A percentile compares a stretch with the other conserved stretches of the same genome.
phyloP scores from a whole-genome alignment of 2,797 vertebrate genomes.

The Artibeus lituratus region DNA sequence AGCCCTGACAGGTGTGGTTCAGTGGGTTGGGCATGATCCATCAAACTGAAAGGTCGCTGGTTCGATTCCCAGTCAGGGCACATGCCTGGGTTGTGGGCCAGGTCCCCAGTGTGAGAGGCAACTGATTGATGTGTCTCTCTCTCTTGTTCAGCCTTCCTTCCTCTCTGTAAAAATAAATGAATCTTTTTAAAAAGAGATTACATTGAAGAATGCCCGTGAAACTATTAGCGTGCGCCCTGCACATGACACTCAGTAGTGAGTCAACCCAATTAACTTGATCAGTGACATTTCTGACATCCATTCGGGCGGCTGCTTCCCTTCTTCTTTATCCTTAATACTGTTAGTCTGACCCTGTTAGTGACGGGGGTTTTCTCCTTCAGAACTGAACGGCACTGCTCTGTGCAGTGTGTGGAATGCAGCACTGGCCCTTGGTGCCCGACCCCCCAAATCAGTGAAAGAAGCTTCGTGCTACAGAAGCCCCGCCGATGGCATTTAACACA shows the following conservation, averaged over 20 bases:
- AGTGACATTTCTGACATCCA: background rate
- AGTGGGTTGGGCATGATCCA: too few relatives aligned
- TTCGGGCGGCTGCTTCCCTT: background rate
- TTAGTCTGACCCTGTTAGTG: background rate
- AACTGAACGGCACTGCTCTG: background rate
- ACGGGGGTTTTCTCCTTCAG: background rate
- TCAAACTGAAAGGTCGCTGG: too few relatives aligned
- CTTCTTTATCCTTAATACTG: background rate
- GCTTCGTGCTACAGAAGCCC: background rate
- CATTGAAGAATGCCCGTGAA: background rate
- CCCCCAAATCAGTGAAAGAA: background rate
- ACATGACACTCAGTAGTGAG: background rate
- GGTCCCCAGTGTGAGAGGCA: too few relatives aligned
- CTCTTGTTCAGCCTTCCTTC: background rate
- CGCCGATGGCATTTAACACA: background rate
- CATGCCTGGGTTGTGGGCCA: too few relatives aligned
- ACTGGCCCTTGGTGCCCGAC: background rate
- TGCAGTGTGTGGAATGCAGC: background rate
- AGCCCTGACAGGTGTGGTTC: too few relatives aligned
- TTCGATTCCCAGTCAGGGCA: too few relatives aligned
- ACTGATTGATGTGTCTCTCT: too few relatives aligned
- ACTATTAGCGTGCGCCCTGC: background rate
- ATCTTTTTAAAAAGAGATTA: too few relatives aligned
- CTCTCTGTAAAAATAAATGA: background rate
- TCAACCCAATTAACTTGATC: background rate